Evolutionary conservation across 2,888 invertebrate genomes (phyloP), one percentile per base, ranked within the genome.

Genomic region (Parnassius apollo): DNA sequence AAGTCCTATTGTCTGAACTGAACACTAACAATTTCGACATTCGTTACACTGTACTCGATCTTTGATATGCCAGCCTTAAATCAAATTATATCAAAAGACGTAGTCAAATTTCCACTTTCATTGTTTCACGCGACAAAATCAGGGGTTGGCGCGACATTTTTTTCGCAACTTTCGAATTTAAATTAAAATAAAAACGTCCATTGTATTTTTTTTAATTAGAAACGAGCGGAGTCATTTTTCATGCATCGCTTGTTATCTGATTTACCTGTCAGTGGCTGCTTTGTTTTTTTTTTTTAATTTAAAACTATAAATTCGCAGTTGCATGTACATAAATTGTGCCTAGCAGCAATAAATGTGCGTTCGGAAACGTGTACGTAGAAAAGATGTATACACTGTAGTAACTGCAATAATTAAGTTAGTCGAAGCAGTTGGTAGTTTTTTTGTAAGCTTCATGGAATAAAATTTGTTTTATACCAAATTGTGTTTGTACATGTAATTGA

Each of bases 201-300:
- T 90, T 91, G 88, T 90, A 75, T 73, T 85, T 88, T 88, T 89
- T 91, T 88, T 85, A 89, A 89, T 90, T 88, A 85, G 78, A 79
- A 75, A 72, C 69, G 68, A 71, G 74, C 69, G 78, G 87, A 88
- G 87, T 91, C 88, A 91, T 91, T 91, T 91, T 89, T 91, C 91
- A 91, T 89, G 91, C 91, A 89, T 91, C 91, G 88, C 84, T 83
- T 82, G 79, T 75, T 85, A 86, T 87, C 87, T 90, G 90, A 91
- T 91, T 91, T 90, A 88, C 86, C 85, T 86, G 86, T 73, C 85
- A 82, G 82, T 77, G 67, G 74, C 68, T 72, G 72, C 78, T 77
- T 73, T 77, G 75, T 75, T 76, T 73, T 76, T 71, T 71, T 70
- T 69, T 68, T 72, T n/a, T n/a, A n/a, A 73, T 72, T 71, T 70